Percentiles rank a stretch among this genome's conserved stretches.
Conservation (phyloP, 2,888 invertebrate genomes). For the Eilema caniola region DNA sequence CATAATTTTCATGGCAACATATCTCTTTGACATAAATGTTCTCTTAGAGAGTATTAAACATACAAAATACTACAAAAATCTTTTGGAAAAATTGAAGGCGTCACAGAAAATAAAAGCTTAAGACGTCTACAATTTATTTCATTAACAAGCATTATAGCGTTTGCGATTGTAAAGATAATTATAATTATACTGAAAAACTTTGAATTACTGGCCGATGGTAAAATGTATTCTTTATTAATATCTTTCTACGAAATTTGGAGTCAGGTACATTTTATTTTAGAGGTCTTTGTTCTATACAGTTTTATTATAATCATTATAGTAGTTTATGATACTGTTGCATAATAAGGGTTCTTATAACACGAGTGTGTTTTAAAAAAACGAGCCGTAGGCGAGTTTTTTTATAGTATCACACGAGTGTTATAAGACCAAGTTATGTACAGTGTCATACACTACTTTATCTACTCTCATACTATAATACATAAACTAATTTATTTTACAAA, state of each 20-base stretch:
- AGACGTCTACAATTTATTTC: background rate
- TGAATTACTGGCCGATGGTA: background rate
- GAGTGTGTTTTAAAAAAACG: too few species aligned
- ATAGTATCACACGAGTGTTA: too few species aligned
- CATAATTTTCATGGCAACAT: background rate
- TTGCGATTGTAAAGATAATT: background rate
- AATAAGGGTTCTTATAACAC: too few species aligned
- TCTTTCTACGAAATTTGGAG: slow-evolving; percentile 4
- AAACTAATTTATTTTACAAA: too few species aligned
- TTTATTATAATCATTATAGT: slow-evolving; percentile 7
- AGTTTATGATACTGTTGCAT: too few species aligned
- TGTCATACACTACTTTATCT: too few species aligned
- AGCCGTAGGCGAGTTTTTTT: too few species aligned
- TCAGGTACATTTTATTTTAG: slow-evolving; percentile 15
- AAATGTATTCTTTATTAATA: background rate
- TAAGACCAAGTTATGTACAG: too few species aligned
- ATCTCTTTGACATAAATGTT: background rate
- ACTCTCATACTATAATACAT: too few species aligned
- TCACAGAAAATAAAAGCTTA: background rate
- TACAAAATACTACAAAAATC: slow-evolving; percentile 1
- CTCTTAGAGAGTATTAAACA: background rate
- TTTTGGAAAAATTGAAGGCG: background rate
- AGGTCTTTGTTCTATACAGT: slow-evolving; percentile 6
- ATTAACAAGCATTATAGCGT: background rate
- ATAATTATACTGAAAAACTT: background rate